Percentiles rank a stretch among this genome's conserved stretches.
phyloP scores from a whole-genome alignment of 2,797 vertebrate species.

The Cercopithecus mitis region DNA sequence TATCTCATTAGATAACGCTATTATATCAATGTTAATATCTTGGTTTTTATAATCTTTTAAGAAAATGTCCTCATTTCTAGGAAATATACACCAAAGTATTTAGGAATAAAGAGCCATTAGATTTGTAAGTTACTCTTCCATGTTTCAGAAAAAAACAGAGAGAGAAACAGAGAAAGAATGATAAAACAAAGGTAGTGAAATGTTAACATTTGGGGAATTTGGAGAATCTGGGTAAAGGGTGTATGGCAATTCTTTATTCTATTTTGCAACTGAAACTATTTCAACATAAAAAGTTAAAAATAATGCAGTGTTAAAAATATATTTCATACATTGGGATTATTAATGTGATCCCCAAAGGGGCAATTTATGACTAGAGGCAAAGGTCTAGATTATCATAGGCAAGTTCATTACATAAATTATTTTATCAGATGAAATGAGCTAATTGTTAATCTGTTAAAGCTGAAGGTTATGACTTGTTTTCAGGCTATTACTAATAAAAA shows the following conservation, averaged over 20 bases:
- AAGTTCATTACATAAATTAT: not conserved
- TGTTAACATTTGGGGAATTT: not conserved
- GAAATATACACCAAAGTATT: not conserved
- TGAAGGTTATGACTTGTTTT: conserved; percentile 12
- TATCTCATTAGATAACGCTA: not conserved
- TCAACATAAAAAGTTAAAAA: conserved; percentile 16
- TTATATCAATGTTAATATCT: not conserved
- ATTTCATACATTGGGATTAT: not conserved
- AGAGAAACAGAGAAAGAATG: not conserved
- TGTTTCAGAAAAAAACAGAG: not conserved
- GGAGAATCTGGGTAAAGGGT: not conserved
- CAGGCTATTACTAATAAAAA: not conserved
- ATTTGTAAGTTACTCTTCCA: not conserved
- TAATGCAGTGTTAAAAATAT: not conserved
- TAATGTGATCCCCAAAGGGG: not conserved
- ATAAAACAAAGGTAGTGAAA: not conserved
- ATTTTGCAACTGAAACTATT: conserved; percentile 12
- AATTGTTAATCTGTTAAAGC: not conserved
- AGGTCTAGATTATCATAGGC: not conserved
- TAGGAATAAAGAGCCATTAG: not conserved
- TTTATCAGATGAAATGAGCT: not conserved
- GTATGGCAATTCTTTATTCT: not conserved
- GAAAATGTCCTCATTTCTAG: not conserved
- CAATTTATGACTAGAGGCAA: not conserved
- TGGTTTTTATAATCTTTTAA: not conserved